These are phyloP conservation scores for Synanthedon formicaeformis DNA, from an alignment of 2,888 invertebrate species.

Conservation along the genomic window DNA sequence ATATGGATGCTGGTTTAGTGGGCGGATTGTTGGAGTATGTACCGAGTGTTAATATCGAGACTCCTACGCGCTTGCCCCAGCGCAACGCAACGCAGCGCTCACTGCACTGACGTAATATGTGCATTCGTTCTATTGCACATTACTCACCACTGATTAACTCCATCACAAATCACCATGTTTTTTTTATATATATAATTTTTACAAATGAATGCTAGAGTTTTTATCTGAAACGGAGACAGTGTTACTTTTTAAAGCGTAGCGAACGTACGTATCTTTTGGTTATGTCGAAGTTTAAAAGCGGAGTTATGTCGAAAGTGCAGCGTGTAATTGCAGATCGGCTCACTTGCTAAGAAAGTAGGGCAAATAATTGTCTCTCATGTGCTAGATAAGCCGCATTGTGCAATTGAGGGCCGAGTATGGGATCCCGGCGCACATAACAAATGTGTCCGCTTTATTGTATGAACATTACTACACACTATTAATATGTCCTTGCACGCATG, in stretches of 20 bases:
- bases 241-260: constrained; percentile 7
- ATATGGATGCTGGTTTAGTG: constrained; percentile 18
- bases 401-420: constrained; percentile 49
- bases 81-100: constrained; percentile 23
- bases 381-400: constrained; percentile 62
- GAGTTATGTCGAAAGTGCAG: constrained; percentile 40
- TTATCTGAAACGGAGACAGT: background rate
- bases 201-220: background rate
- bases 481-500: constrained; percentile 56
- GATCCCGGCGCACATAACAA: constrained; percentile 35
- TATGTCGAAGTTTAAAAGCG: constrained; percentile 11
- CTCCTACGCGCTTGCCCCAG: constrained; percentile 9
- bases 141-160: constrained; percentile 12
- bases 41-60: constrained; percentile 3
- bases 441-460: constrained; percentile 45
- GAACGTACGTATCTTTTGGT: constrained; percentile 15
- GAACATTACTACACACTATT: constrained; percentile 33
- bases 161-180: constrained; percentile 1
- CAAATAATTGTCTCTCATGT: constrained; percentile 52
- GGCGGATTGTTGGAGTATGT: constrained; percentile 15
- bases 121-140: constrained; percentile 29
- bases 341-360: constrained; percentile 39
- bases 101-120: constrained; percentile 35
- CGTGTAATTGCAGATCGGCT: constrained; percentile 28
- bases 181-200: background rate